Evolutionary conservation across 2,888 invertebrate genomes (phyloP).

Genomic region (Drosophila lacicola): DNA sequence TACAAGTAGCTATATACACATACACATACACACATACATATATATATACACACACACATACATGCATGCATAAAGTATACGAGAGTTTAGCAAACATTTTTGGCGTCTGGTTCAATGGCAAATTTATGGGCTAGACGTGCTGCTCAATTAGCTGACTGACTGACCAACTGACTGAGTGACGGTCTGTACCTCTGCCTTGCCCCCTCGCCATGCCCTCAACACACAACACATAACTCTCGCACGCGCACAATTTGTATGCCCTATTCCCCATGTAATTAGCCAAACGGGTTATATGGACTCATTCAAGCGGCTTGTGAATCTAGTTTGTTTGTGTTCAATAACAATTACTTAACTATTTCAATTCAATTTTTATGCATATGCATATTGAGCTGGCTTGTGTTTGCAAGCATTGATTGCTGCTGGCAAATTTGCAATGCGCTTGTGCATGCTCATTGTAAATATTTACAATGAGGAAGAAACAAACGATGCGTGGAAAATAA

Average conservation of each 20-base stretch:
- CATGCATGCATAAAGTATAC: slow-evolving; percentile 30
- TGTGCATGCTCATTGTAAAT: not conserved
- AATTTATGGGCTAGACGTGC: slow-evolving; percentile 47
- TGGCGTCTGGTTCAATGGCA: slow-evolving; percentile 52
- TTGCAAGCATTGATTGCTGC: no score
- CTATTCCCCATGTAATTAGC: slow-evolving; percentile 8
- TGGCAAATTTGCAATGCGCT: not conserved
- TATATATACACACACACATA: slow-evolving; percentile 1
- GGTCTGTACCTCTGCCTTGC: no score
- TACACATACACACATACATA: not conserved
- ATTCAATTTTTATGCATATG: slow-evolving; percentile 1
- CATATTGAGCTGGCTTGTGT: not conserved
- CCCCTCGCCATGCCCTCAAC: not conserved
- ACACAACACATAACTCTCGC: slow-evolving; percentile 7
- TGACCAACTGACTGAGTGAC: slow-evolving; percentile 5
- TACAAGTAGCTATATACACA: slow-evolving; percentile 11
- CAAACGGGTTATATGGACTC: slow-evolving; percentile 15
- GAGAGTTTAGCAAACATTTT: slow-evolving; percentile 67
- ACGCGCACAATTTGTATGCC: slow-evolving; percentile 37
- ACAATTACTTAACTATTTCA: not conserved
- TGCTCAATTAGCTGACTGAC: slow-evolving; percentile 32
- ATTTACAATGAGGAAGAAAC: not conserved
- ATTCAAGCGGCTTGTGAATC: not conserved
- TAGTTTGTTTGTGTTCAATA: not conserved
- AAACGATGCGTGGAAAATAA: no score